phyloP scores from a whole-genome alignment of 2,888 invertebrate genomes.

The Ferrisia virgata region DNA sequence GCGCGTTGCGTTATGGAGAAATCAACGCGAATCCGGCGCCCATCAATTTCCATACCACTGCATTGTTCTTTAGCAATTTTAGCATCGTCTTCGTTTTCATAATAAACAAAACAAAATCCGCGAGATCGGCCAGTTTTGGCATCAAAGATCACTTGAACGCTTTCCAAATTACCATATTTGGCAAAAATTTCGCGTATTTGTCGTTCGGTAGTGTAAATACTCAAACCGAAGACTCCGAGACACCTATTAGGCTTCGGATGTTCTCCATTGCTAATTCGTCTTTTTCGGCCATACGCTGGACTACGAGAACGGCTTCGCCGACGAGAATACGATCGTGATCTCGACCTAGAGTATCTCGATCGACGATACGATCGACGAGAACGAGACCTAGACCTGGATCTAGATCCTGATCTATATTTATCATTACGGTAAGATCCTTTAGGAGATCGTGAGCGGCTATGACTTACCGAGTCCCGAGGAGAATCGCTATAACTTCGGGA shows the following conservation, averaged over 20 bases:
- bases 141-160: conserved; percentile 92
- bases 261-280: conserved; percentile 55
- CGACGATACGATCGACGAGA: conserved; percentile 39
- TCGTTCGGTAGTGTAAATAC: conserved; percentile 86
- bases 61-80: conserved; percentile 91
- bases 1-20: conserved; percentile 93
- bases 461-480: conserved; percentile 25
- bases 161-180: conserved; percentile 87
- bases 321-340: conserved; percentile 36
- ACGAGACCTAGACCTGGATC: neutral
- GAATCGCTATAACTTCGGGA: conserved; percentile 37
- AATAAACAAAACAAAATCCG: conserved; percentile 97
- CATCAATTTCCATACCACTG: conserved; percentile 91
- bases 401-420: conserved; percentile 23
- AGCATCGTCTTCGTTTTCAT: conserved; percentile 81
- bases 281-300: neutral
- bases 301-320: conserved; percentile 31
- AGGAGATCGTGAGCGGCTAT: conserved; percentile 34
- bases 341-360: conserved; percentile 38
- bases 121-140: conserved; percentile 88
- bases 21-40: conserved; percentile 88
- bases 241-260: conserved; percentile 85
- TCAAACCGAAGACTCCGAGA: conserved; percentile 92
- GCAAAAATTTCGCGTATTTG: conserved; percentile 89
- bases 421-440: conserved; percentile 28